A percentile compares a stretch with the other conserved stretches of the same genome.
phyloP scores from a whole-genome alignment of 2,888 invertebrate genomes.

The Conus canariensis region DNA sequence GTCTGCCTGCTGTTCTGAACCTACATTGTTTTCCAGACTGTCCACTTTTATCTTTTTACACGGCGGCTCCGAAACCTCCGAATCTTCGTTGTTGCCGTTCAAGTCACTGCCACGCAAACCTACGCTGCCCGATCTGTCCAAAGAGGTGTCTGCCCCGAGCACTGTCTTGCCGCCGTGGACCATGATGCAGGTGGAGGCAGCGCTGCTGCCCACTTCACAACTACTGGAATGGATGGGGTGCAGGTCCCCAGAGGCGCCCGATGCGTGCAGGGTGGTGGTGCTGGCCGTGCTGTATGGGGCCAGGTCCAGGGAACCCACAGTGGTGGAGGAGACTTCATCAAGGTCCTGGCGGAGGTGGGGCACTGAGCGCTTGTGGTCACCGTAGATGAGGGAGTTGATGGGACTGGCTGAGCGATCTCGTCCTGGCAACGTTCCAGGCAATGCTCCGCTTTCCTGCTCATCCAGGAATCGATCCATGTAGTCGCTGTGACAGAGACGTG shows the following conservation, averaged over 20 bases:
- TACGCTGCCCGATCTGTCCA: neutral
- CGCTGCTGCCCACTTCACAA: constrained; percentile 42
- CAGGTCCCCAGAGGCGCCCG: constrained; percentile 54
- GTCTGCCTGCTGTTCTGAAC: constrained; percentile 23
- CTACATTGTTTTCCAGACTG: neutral
- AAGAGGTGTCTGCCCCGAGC: neutral
- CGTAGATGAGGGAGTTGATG: constrained; percentile 81
- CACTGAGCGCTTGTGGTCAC: constrained; percentile 79
- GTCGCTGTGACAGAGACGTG: constrained; percentile 81
- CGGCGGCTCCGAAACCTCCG: constrained; percentile 27
- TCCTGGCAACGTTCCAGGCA: constrained; percentile 49
- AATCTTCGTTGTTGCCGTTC: constrained; percentile 54
- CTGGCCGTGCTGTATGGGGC: constrained; percentile 26
- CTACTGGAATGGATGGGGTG: constrained; percentile 49
- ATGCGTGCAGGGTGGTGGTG: constrained; percentile 42
- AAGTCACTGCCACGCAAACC: constrained; percentile 44
- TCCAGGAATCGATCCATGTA: constrained; percentile 93
- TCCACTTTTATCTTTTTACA: constrained; percentile 23
- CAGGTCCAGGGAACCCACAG: constrained; percentile 7
- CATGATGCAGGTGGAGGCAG: constrained; percentile 45
- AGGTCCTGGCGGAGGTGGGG: constrained; percentile 65
- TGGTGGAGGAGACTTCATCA: constrained; percentile 47
- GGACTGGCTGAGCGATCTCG: constrained; percentile 85
- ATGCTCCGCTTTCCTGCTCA: constrained; percentile 83
- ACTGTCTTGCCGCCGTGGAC: constrained; percentile 29